Evolutionary conservation across 2,113 vertebrate genomes (phyloP).

Genomic region (Struthio camelus): DNA sequence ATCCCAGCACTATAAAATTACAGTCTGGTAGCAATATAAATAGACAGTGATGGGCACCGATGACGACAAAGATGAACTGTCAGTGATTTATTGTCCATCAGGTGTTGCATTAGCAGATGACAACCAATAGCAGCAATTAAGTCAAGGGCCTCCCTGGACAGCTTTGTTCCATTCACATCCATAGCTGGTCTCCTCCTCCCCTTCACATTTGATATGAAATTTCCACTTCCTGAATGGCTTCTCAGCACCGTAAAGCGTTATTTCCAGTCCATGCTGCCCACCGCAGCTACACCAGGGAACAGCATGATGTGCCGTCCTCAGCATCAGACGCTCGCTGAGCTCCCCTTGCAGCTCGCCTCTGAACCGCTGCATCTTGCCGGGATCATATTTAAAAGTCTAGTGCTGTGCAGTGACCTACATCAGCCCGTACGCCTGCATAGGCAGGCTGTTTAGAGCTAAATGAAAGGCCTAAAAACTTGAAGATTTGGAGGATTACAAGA

Average conservation of each 20-base stretch:
- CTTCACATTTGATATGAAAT: background rate
- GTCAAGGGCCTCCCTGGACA: background rate
- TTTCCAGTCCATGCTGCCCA: background rate
- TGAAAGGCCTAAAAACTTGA: slow-evolving; percentile 45
- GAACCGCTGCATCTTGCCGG: background rate
- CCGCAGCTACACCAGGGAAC: background rate
- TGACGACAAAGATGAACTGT: background rate
- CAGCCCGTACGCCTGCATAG: background rate
- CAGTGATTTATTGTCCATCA: background rate
- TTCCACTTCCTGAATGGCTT: slow-evolving; percentile 15
- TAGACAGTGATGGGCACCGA: background rate
- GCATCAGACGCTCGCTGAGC: background rate
- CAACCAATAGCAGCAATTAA: background rate
- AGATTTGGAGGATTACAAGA: slow-evolving; percentile 58
- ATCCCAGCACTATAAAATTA: background rate
- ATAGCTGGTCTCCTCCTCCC: no score
- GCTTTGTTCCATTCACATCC: background rate
- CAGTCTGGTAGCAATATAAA: background rate
- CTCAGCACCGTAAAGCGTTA: background rate
- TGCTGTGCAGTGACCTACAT: background rate
- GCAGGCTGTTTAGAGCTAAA: slow-evolving; percentile 35
- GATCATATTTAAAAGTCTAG: background rate
- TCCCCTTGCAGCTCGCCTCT: background rate
- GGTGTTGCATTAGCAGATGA: background rate
- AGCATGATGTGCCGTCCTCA: background rate